Base-by-base conservation (phyloP, 2,797 vertebrate species). In the Urocyon cinereoargenteus region DNA sequence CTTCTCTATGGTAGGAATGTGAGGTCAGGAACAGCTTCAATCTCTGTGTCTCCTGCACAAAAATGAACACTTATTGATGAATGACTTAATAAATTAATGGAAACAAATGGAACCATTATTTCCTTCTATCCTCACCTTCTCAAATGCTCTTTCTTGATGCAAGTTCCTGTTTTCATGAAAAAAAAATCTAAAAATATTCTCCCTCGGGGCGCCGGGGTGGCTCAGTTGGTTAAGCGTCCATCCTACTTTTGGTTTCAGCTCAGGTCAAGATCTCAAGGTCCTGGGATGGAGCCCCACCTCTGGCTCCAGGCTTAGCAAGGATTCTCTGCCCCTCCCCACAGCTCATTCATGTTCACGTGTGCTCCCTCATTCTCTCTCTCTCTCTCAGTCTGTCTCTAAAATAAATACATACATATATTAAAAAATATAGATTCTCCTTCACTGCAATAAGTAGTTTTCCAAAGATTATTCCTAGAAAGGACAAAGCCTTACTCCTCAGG, bases 101-200 rank as follows among this genome's bases (percentile, higher is more conserved):
- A 96, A 87, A 81, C 21, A 55, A 81, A 68, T 34, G 11, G 51
- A 92, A 66, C 16, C 45, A 68, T 73, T 75, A 19, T 66, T 22
- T 87, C 66, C 53, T 31, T 89, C 57, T 10, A 16, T 66, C n/a
- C 18, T 40, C 7, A 53, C 22, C 21, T 28, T 91, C 53, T 77
- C 51, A 36, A 89, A 24, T 31, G 61, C 6, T 53, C 66, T 91
- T 88, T 55, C 24, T 19, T 66, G 31, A 66, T 83, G 93, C 72
- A 79, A n/a, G 4, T 75, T 82, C 28, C 28, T 86, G 5, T 61
- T 90, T 90, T 92, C 68, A n/a, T 75, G n/a, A 36, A 79, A 45
- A 72, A 73, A 87, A 36, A 59, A 73, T 55, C 15, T 53, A 66
- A 92, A 92, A 75, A 16, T 34, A 85, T 59, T 86, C 28, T 36